Base-by-base conservation (phyloP, 2,797 vertebrate genomes). In the Rhinatrema bivittatum region DNA sequence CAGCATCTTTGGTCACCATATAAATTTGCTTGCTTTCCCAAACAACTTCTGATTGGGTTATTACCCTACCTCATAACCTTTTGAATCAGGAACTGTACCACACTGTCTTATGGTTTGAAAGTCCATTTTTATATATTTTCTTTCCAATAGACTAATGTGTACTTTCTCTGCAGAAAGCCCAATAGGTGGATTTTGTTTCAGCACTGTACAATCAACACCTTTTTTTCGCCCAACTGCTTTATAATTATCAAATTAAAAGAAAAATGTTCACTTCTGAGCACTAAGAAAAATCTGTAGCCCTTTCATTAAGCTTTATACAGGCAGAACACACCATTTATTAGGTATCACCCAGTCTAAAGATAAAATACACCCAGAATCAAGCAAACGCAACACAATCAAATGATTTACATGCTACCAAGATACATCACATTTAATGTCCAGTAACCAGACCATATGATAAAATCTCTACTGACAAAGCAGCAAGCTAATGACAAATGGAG, bases 191-290 rank as follows among this genome's bases (percentile, higher is more conserved):
- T 50, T 32, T 61, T 48, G 46, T 50, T 29, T 29, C 43, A 53
- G 51, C 54, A 62, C 69, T 43, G 29, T 52, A 26, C 12, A 56
- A 53, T 56, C 48, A 69, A 53, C 66, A 61, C 31, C 59, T 62
- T 62, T 60, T 52, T 50, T 64, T 60, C 25, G n/a, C n/a, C 39
- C 70, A 56, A 63, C 55, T 71, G 71, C 76, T 67, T 70, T 74
- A 74, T 68, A 68, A 61, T 68, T 65, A 54, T n/a, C n/a, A 61
- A 43, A 62, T 60, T 70, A 22, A 50, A 42, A 44, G 68, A 59
- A 55, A 37, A 65, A 53, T 39, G 32, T 39, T 58, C 56, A 50
- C 60, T 25, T 39, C n/a, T n/a, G n/a, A n/a, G n/a, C n/a, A 62
- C 51, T 45, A n/a, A 72, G 57, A 56, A 61, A 63, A 70, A 47